These are phyloP conservation scores for Sula dactylatra DNA, from an alignment of 2,113 vertebrate species.

Conservation along the genomic window DNA sequence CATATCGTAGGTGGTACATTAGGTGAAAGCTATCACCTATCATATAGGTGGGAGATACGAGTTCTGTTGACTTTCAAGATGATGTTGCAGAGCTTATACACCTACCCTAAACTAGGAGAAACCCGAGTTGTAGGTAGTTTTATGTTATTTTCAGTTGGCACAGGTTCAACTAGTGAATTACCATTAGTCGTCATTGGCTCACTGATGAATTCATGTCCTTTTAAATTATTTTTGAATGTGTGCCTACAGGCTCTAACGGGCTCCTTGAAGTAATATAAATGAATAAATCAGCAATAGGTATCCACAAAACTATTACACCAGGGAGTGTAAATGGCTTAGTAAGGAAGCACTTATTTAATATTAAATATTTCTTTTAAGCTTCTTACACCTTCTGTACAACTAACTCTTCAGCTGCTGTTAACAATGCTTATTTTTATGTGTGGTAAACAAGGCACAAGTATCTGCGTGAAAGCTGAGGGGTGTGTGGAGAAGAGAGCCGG, in stretches of 20 bases:
- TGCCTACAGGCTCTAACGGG: background rate
- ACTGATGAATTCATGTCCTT: slow-evolving; percentile 22
- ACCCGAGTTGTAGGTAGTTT: background rate
- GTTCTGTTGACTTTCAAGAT: background rate
- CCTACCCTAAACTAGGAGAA: background rate
- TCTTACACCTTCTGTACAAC: background rate
- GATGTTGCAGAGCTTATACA: background rate
- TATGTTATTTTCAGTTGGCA: background rate
- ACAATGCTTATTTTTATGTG: background rate
- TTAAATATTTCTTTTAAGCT: slow-evolving; percentile 41
- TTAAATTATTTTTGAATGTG: slow-evolving; percentile 37
- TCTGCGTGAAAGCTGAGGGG: background rate
- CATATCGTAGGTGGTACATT: fast-evolving
- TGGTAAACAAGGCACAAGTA: background rate
- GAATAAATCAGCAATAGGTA: slow-evolving; percentile 45
- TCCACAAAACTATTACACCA: background rate
- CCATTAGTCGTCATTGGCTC: background rate
- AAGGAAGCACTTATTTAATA: slow-evolving; percentile 4
- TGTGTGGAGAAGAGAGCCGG: background rate
- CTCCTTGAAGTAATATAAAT: slow-evolving; percentile 15
- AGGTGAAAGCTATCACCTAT: background rate
- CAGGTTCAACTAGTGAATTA: background rate
- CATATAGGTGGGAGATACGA: fast-evolving
- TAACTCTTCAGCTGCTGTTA: background rate
- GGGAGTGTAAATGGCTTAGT: background rate